These are phyloP conservation scores for Argyra leucocephala DNA, from an alignment of 2,888 invertebrate species.

Conservation along the genomic window DNA sequence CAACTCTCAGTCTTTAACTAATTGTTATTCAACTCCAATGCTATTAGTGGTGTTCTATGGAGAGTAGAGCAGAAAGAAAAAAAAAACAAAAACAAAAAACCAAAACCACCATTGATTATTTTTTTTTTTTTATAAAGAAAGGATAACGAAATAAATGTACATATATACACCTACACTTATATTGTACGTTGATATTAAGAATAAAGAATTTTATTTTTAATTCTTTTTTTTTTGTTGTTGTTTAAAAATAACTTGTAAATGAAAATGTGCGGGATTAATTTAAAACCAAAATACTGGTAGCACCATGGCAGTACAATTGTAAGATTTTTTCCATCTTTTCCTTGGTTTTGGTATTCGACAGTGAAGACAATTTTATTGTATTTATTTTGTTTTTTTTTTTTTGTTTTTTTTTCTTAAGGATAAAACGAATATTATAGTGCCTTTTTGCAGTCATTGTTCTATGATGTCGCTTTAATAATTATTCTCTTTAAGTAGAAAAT, in stretches of 20 bases:
- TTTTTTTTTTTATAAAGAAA: background rate
- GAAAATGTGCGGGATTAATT: constrained; percentile 5
- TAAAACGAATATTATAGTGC: background rate
- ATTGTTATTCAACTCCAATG: constrained; percentile 4
- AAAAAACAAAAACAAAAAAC: background rate
- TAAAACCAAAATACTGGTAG: constrained; percentile 1
- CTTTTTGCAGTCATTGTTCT: background rate
- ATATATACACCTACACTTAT: background rate
- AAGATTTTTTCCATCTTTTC: background rate
- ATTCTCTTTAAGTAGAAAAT: background rate
- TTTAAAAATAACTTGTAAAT: background rate
- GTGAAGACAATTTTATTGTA: too few relatives aligned
- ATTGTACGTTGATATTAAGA: background rate
- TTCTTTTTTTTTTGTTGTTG: background rate
- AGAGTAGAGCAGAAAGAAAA: background rate
- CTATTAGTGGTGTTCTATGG: background rate
- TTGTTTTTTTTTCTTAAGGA: background rate
- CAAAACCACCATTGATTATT: constrained; percentile 1
- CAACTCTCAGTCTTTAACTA: background rate
- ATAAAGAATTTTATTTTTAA: too few relatives aligned
- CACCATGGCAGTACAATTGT: background rate
- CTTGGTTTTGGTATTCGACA: background rate
- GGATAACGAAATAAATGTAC: background rate
- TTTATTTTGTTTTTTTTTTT: background rate
- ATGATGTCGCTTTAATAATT: background rate